A percentile compares a stretch with the other conserved stretches of the same genome.
phyloP scores from a whole-genome alignment of 2,113 vertebrate species.

The Dolichotis patagonum region DNA sequence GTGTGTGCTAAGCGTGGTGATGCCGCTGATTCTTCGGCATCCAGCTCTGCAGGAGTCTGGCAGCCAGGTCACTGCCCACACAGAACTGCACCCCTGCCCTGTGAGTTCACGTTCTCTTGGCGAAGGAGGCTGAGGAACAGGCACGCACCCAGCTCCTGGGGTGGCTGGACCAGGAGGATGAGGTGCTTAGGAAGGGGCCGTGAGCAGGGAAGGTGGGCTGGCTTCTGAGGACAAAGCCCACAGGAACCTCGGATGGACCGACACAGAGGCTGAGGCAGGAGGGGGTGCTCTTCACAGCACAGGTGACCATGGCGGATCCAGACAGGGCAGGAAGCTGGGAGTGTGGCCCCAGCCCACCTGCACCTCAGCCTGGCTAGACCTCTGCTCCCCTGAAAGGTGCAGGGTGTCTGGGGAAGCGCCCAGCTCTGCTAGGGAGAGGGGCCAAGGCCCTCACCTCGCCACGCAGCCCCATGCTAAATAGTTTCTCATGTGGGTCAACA shows the following conservation, averaged over 20 bases:
- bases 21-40: too few species aligned
- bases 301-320: too few species aligned
- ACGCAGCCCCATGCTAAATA: too few species aligned
- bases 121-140: neutral
- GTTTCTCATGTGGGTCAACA: neutral
- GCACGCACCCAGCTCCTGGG: neutral
- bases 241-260: neutral
- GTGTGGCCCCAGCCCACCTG: rapidly evolving
- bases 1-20: too few species aligned
- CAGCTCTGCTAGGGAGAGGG: neutral
- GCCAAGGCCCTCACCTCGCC: too few species aligned
- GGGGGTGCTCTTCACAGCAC: neutral
- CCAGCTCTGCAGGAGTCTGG: neutral
- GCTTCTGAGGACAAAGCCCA: too few species aligned
- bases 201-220: too few species aligned
- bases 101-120: neutral
- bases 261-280: too few species aligned
- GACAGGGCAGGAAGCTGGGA: neutral
- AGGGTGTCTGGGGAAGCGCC: neutral
- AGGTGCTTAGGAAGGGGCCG: neutral
- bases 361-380: neutral
- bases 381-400: neutral
- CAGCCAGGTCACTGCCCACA: neutral
- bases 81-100: neutral
- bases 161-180: neutral